These are phyloP conservation scores for Hydrozoanthus gracilis DNA, from an alignment of 92 coral and sea anemone genomes.

Conservation along the genomic window DNA sequence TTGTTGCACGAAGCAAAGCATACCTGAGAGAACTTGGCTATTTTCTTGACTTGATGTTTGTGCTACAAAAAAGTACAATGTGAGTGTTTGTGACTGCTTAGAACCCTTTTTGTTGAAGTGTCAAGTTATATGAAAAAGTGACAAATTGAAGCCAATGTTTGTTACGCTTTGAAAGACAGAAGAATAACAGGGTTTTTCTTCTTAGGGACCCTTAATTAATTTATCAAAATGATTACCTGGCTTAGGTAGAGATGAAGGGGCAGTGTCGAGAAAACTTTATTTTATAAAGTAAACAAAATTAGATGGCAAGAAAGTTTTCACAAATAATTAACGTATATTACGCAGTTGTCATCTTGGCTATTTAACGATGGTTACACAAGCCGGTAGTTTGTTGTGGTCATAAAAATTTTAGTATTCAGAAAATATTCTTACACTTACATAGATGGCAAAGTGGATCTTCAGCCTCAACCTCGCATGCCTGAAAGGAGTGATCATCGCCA, in stretches of 20 bases:
- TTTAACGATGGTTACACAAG: no score
- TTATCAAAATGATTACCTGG: no score
- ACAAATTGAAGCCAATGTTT: background rate
- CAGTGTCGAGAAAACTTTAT: no score
- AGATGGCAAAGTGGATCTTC: background rate
- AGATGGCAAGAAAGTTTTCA: no score
- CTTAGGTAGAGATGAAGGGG: no score
- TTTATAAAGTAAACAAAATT: no score
- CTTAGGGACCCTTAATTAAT: background rate
- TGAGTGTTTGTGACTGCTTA: background rate
- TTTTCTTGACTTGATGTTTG: slow-evolving; percentile 40
- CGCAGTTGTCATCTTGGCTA: no score
- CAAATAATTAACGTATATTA: no score
- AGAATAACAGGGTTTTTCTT: background rate
- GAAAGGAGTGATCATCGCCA: background rate
- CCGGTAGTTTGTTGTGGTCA: no score
- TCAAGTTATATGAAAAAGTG: background rate
- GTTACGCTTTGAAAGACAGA: no score
- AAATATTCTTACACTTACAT: slow-evolving; percentile 9
- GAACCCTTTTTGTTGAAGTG: background rate
- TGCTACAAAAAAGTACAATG: background rate
- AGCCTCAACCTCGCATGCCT: background rate
- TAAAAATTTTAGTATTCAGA: no score
- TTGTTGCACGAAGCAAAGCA: background rate
- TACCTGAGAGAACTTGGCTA: slow-evolving; percentile 42